phyloP scores from a whole-genome alignment of 1,140 invertebrate species.

The Drosophila mauritiana region DNA sequence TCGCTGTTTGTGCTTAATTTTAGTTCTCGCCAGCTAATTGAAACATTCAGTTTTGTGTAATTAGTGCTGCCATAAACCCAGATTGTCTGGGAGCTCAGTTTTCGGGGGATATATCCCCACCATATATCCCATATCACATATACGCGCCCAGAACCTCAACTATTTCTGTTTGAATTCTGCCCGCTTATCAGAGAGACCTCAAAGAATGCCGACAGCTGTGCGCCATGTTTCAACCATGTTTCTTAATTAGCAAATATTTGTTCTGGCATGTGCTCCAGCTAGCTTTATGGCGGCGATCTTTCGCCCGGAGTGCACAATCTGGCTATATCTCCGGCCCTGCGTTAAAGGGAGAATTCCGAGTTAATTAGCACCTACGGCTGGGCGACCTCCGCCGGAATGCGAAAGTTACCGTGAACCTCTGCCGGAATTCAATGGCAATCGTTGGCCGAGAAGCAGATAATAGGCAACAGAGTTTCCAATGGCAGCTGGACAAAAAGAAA shows the following conservation, averaged over 20 bases:
- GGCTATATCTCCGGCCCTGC: neutral
- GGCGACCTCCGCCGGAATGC: constrained; percentile 9
- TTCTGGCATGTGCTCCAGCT: constrained; percentile 54
- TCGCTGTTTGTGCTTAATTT: constrained; percentile 38
- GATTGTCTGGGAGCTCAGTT: constrained; percentile 8
- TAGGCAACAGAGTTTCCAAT: neutral
- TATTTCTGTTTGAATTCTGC: constrained; percentile 16
- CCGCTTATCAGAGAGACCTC: constrained; percentile 43
- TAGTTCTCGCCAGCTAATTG: constrained; percentile 46
- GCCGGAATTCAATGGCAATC: neutral
- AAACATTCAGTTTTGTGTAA: constrained; percentile 43
- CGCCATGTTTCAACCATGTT: constrained; percentile 30
- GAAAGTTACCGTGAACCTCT: constrained; percentile 33
- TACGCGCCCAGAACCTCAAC: neutral
- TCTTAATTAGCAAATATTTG: constrained; percentile 78
- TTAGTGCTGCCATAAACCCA: constrained; percentile 36
- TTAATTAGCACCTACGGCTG: constrained; percentile 38
- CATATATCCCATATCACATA: neutral
- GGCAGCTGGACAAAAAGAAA: constrained; percentile 10
- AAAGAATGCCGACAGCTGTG: constrained; percentile 68
- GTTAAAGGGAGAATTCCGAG: neutral
- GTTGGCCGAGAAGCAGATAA: neutral
- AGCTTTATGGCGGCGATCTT: constrained; percentile 38
- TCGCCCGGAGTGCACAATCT: constrained; percentile 22
- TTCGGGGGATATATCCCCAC: neutral